Conservation (phyloP, 2,797 vertebrate species). For the Aldrovandia affinis region DNA sequence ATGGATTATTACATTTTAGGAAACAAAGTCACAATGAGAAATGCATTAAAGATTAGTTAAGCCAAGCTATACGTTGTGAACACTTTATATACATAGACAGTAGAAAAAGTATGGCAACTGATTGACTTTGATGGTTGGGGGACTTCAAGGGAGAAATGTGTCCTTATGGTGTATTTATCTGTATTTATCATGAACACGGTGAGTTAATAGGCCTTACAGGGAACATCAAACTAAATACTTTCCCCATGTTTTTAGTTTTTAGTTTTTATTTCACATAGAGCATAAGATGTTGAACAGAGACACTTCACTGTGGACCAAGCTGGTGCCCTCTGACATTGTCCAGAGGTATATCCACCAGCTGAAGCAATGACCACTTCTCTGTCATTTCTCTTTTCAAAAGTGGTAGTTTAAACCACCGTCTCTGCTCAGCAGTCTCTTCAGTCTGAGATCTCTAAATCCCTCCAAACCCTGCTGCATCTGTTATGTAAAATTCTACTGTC, state of each 20-base stretch:
- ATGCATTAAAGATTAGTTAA: background rate
- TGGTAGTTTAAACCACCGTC: background rate
- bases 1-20: background rate
- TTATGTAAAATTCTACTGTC: conserved; percentile 5
- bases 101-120: background rate
- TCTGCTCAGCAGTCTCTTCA: background rate
- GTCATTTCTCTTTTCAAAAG: background rate
- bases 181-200: too few species aligned
- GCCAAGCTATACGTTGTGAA: background rate
- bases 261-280: too few species aligned
- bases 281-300: too few species aligned
- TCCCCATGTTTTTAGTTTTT: too few species aligned
- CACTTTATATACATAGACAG: background rate
- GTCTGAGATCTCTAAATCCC: too few species aligned
- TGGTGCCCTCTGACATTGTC: background rate
- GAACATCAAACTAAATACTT: too few species aligned
- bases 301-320: too few species aligned
- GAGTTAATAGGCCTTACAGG: too few species aligned
- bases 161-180: too few species aligned
- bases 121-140: too few species aligned
- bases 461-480: background rate
- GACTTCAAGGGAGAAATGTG: too few species aligned
- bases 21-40: background rate
- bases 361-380: background rate
- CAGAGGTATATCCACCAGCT: background rate